These are phyloP conservation scores for Paradisaea rubra DNA, from an alignment of 2,113 vertebrate species.

Conservation along the genomic window DNA sequence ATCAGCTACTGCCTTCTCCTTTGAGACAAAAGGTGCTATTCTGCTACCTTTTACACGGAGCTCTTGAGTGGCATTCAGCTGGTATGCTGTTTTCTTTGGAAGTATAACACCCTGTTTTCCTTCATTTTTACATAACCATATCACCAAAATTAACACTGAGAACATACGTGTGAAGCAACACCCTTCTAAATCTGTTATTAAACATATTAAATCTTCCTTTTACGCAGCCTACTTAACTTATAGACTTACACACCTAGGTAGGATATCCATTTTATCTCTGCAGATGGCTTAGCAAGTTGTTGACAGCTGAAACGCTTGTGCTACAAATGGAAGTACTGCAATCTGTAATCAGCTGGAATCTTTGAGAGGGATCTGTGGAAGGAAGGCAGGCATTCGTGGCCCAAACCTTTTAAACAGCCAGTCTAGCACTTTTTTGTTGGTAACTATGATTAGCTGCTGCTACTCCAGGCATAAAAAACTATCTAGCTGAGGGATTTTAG, in stretches of 20 bases:
- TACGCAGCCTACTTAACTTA: not conserved
- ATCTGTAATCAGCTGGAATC: not conserved
- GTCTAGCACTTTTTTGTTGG: not conserved
- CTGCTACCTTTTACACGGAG: not conserved
- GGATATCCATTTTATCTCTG: not conserved
- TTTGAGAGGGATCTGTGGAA: not conserved
- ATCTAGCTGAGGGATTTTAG: not conserved
- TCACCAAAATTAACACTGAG: not conserved
- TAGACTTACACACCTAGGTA: not conserved
- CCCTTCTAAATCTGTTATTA: not conserved
- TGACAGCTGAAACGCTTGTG: not conserved
- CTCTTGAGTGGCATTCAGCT: not conserved
- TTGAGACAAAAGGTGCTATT: not conserved
- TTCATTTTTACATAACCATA: not conserved
- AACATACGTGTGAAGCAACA: not conserved
- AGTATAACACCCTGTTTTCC: accelerated
- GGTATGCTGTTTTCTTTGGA: not conserved
- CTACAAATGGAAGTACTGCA: not conserved
- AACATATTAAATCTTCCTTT: not conserved
- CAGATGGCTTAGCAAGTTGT: not conserved
- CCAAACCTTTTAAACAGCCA: not conserved
- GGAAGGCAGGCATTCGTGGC: not conserved
- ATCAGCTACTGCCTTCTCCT: not conserved
- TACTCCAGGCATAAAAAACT: not conserved
- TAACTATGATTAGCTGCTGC: not conserved